These are phyloP conservation scores for Microhierax caerulescens DNA, from an alignment of 2,797 vertebrate genomes.

Conservation along the genomic window DNA sequence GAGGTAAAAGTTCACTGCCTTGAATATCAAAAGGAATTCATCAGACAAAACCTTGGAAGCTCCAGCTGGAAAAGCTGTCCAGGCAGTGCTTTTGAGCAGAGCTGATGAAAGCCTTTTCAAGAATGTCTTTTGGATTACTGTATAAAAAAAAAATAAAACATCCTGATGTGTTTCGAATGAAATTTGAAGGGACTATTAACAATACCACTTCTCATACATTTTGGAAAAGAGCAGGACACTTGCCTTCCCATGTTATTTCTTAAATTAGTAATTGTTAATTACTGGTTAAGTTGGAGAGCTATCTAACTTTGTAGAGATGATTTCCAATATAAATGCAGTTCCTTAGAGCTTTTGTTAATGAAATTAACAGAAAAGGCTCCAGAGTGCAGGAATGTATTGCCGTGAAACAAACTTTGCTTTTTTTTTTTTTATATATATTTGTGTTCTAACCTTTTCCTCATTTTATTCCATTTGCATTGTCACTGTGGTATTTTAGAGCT, in stretches of 20 bases:
- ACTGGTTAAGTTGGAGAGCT: background rate
- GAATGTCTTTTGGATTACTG: background rate
- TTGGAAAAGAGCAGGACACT: background rate
- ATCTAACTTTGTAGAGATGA: background rate
- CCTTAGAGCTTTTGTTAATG: background rate
- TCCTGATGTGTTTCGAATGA: background rate
- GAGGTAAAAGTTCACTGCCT: constrained; percentile 20
- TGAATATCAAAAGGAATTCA: constrained; percentile 21
- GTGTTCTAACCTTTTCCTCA: background rate
- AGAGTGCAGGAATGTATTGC: background rate
- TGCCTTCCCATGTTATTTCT: background rate
- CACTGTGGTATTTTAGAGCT: background rate
- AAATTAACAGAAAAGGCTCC: background rate
- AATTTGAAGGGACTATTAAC: background rate
- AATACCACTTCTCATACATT: background rate
- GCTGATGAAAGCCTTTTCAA: background rate
- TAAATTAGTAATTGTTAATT: background rate
- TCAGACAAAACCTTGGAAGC: background rate
- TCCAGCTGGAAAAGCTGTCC: background rate
- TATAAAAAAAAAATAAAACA: background rate
- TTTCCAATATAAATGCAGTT: background rate
- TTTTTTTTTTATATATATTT: background rate
- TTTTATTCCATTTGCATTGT: background rate
- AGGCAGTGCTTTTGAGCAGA: background rate
- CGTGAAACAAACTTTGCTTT: background rate